Percentiles rank a stretch among this genome's conserved stretches.
Evolutionary conservation across 2,113 vertebrate species (phyloP).

Genomic region (Paralichthys olivaceus): DNA sequence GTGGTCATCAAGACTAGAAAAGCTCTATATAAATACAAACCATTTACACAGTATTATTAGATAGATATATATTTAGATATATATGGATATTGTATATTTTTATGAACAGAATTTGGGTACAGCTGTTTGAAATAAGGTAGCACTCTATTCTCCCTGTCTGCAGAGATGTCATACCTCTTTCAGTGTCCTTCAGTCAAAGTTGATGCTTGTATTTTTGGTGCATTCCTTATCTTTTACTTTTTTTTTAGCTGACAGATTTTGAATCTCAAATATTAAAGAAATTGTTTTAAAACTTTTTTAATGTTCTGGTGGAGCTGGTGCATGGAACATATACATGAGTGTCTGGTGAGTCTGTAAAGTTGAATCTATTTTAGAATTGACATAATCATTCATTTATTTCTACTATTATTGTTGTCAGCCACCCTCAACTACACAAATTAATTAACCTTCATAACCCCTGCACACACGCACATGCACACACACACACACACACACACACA

Average conservation of each 20-base stretch:
- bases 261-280: not conserved
- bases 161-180: not conserved
- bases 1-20: too few relatives aligned
- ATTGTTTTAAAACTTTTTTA: too few relatives aligned
- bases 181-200: not conserved
- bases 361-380: conserved; percentile 55
- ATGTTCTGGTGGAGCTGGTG: too few relatives aligned
- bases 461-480: too few relatives aligned
- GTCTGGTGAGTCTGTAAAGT: conserved; percentile 16
- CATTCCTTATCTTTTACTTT: not conserved
- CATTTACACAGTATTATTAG: not conserved
- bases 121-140: not conserved
- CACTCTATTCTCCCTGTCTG: too few relatives aligned
- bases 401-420: conserved; percentile 59
- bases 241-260: not conserved
- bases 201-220: not conserved
- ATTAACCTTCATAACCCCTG: conserved; percentile 34
- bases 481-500: too few relatives aligned
- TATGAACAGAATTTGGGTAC: not conserved
- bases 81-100: not conserved
- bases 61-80: not conserved
- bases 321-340: conserved; percentile 14
- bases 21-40: too few relatives aligned
- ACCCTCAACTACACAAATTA: conserved; percentile 59
- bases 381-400: conserved; percentile 63